phyloP scores from a whole-genome alignment of 2,113 vertebrate species.

The Cyprinus carpio region DNA sequence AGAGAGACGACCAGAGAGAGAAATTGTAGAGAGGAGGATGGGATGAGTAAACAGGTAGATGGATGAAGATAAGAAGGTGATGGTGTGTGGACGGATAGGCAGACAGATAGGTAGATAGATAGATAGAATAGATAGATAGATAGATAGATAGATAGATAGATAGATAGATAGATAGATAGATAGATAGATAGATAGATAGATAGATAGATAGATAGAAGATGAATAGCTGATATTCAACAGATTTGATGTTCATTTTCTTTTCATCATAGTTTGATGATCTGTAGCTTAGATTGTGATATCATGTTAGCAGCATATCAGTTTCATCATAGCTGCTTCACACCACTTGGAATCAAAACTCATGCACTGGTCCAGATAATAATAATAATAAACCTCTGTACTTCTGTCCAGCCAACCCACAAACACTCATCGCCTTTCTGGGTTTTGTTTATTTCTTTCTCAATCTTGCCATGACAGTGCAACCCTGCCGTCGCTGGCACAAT shows the following conservation, averaged over 20 bases:
- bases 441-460: conserved; percentile 36
- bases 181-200: too few species aligned
- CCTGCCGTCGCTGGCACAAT: conserved; percentile 17
- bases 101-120: neutral
- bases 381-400: neutral
- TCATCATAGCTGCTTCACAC: conserved; percentile 10
- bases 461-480: conserved; percentile 32
- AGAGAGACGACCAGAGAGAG: conserved; percentile 44
- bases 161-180: too few species aligned
- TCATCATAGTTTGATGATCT: conserved; percentile 6
- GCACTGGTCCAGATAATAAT: neutral
- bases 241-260: neutral
- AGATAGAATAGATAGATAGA: neutral
- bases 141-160: too few species aligned
- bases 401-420: conserved; percentile 22
- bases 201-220: neutral
- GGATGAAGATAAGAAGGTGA: conserved; percentile 1
- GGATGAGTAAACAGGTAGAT: conserved; percentile 38
- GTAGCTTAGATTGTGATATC: neutral
- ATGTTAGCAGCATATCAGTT: neutral
- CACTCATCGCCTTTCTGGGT: conserved; percentile 18
- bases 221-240: neutral
- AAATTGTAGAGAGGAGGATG: conserved; percentile 25
- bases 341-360: conserved; percentile 2
- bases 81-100: neutral